Evolutionary conservation across 2,888 invertebrate genomes (phyloP), one percentile per base, ranked within the genome.

Genomic region (Hofmannophila pseudospretella): DNA sequence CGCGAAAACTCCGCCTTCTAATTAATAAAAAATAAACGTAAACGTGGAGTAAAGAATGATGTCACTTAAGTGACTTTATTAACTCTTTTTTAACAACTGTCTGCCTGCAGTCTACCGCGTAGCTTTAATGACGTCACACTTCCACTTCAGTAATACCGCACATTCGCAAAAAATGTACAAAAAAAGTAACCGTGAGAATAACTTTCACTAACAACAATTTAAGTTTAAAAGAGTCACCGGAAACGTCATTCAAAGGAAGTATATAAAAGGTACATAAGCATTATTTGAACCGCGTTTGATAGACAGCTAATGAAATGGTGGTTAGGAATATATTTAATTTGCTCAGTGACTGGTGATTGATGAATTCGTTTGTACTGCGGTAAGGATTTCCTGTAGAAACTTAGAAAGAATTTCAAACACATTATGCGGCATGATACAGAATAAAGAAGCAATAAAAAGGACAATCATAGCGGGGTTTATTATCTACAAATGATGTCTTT

Each of bases 331-430:
- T 20, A 20, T 20, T 2, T 20, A 20, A 29, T 31, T 26, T 31
- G 30, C 25, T 11, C 12, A 10, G 11, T 34, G 34, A 34, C 37
- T 38, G 43, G 45, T 59, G 68, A 66, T 61, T 58, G 58, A 67
- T 64, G 64, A 46, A 49, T 44, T 22, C 31, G 36, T 47, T 49
- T 55, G 49, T 23, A 22, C 22, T 58, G 49, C 46, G 38, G 22
- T 47, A 41, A 49, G 48, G 49, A 58, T 56, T 59, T 67, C 67
- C 67, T 60, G 60, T 60, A 56, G 51, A 58, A 62, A 62, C 11
- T 22, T 36, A 23, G 28, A 34, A 28, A 27, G 20, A 11, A 14
- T n/a, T n/a, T n/a, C n/a, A n/a, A n/a, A n/a, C n/a, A n/a, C n/a
- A n/a, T n/a, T n/a, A n/a, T n/a, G n/a, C n/a, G n/a, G n/a, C n/a